Base-by-base conservation (phyloP, 2,113 vertebrate genomes). In the Phylloscopus trochiloides region DNA sequence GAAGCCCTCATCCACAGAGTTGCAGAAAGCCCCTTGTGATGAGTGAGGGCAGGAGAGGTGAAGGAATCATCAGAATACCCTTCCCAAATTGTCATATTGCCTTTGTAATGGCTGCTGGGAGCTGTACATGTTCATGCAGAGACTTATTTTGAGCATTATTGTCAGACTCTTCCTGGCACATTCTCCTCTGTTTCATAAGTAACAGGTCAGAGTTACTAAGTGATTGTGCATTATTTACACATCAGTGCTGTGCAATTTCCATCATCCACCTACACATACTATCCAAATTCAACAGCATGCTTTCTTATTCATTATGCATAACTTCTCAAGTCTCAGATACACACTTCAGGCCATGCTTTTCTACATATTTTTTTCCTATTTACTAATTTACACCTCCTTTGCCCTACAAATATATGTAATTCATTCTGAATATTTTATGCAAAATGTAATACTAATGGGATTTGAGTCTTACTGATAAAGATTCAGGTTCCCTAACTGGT, bases 371-470 rank as follows among this genome's bases (percentile, higher is more conserved):
- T 28, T 61, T 55, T 61, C 11, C 21, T 68, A 3, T 89, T 93
- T 73, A 57, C 66, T 82, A 62, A 94, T 92, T 87, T 92, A 61
- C 42, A 10, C 50, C 61, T 95, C 26, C 68, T 71, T 92, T 86
- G 20, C 77, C 79, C 80, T 80, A 86, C 68, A 96, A 95, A 67
- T 93, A 82, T 51, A 76, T 91, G 40, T 70, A 62, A 93, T 88
- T 86, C 0, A 90, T 86, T 90, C 62, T 71, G 88, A 94, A 94
- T 94, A 78, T 90, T 90, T 96, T 96, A 94, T 94, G 67, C 75
- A 90, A 86, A 93, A 88, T 40, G 24, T 11, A 90, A 77, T 81
- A 86, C 92, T 92, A 86, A 92, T 71, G 82, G 82, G 86, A 96
- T 94, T 96, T 94, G 83, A 84, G n/a, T 75, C 65, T 92, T 94